Base-by-base conservation (phyloP, 92 coral and sea anemone genomes). In the Epizoanthus rinbou region DNA sequence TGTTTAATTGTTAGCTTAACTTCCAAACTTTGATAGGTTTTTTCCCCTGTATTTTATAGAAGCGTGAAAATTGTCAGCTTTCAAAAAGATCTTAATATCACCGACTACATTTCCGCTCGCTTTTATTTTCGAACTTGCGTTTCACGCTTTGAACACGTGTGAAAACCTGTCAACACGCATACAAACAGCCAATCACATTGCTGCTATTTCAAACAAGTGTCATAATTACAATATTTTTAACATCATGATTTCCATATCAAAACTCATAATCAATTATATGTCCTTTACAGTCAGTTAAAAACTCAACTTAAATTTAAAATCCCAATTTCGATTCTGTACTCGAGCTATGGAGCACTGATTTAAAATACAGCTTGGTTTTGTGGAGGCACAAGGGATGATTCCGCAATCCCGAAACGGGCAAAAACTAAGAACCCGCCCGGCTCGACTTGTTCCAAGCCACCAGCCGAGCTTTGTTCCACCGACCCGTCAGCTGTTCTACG, bases 171-270 rank as follows among this genome's bases (percentile, higher is more conserved):
- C 71, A 62, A 41, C 11, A 10, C 22, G 3, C 43, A 1, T 2
- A 6, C 21, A 78, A 78, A 41, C 41, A 2, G 69, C 82, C 82
- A 78, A 78, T 45, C 82, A 62, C 57, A 78, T 8, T 63, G 21
- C 82, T 37, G 43, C 15, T 4, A 11, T 60, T 6, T 41, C 47
- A 22, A 35, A 78, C 28, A 78, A 14, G 39, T 16, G 39, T 10
- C 10, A 22, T 19, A 75, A 76, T 76, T 39, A 69, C 57, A 69
- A 59, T 76, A 45, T 76, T 76, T 76, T 69, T 69, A 52, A 35
- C 43, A 58, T 39, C 21, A 41, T 57, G 28, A 60, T 78, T 78
- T 43, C 71, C 58, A 62, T 37, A 59, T 60, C 11, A 33, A 60
- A 76, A 4, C 13, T 37, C 5, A 25, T 60, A 18, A 28, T 28